These are phyloP conservation scores for Amblyopsis hoosieri DNA, from an alignment of 2,797 vertebrate genomes.

Conservation along the genomic window DNA sequence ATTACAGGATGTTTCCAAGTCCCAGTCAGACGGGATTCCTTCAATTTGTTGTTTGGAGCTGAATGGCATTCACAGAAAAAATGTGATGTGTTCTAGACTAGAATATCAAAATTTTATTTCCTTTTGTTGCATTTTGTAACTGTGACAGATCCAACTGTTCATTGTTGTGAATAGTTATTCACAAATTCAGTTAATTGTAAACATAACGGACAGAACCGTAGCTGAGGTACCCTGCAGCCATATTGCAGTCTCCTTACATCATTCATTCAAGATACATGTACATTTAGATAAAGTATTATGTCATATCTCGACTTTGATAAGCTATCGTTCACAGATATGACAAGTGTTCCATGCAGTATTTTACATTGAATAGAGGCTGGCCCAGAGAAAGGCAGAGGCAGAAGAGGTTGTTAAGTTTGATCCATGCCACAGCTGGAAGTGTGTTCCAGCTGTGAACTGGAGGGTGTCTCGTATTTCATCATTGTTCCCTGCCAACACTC, in stretches of 20 bases:
- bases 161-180: too few relatives aligned
- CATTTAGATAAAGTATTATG: constrained; percentile 6
- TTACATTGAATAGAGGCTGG: neutral
- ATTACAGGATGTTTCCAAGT: constrained; percentile 6
- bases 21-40: too few relatives aligned
- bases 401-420: constrained; percentile 15
- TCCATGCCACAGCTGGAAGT: constrained; percentile 16
- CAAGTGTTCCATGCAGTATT: neutral
- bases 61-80: too few relatives aligned
- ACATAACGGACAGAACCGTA: too few relatives aligned
- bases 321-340: neutral
- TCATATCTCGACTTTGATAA: neutral
- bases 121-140: too few relatives aligned
- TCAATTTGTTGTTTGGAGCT: too few relatives aligned
- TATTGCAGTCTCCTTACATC: constrained; percentile 55
- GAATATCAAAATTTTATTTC: too few relatives aligned
- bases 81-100: too few relatives aligned
- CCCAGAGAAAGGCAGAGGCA: constrained; percentile 6
- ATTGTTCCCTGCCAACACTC: neutral
- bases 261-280: constrained; percentile 42
- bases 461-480: constrained; percentile 16
- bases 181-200: too few relatives aligned
- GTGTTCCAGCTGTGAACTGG: constrained; percentile 21
- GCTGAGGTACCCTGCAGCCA: constrained; percentile 21
- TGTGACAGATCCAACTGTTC: too few relatives aligned